A percentile compares a stretch with the other conserved stretches of the same genome.
These are phyloP conservation scores for Hafferia zeledoni DNA, from an alignment of 2,797 vertebrate species.

Conservation along the genomic window DNA sequence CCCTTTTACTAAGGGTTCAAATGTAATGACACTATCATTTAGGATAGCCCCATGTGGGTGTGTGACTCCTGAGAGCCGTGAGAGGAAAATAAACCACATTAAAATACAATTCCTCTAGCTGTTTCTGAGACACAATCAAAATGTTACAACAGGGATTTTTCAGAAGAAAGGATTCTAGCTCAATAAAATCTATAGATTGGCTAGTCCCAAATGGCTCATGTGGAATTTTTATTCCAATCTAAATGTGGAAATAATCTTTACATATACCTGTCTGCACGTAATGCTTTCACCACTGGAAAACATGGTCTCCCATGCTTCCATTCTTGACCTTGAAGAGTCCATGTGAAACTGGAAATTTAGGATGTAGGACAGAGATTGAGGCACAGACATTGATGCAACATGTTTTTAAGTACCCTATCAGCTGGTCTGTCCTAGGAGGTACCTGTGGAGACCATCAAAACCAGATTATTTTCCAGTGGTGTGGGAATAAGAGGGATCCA, in stretches of 20 bases:
- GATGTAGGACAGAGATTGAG: background rate
- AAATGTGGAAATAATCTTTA: slow-evolving; percentile 17
- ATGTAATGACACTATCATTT: slow-evolving; percentile 47
- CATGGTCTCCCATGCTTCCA: background rate
- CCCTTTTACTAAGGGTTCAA: slow-evolving; percentile 46
- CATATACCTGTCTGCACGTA: background rate
- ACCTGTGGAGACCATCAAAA: background rate
- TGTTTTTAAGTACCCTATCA: background rate
- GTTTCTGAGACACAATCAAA: slow-evolving; percentile 16
- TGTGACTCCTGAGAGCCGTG: background rate
- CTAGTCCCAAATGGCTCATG: background rate
- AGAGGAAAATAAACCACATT: slow-evolving; percentile 57
- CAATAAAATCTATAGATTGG: slow-evolving; percentile 34
- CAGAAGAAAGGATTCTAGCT: slow-evolving; percentile 24
- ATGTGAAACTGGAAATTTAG: background rate
- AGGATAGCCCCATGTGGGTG: slow-evolving; percentile 52
- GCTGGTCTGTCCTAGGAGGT: background rate
- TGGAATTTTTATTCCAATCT: slow-evolving; percentile 33
- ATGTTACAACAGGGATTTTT: slow-evolving; percentile 34
- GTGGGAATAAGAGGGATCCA: background rate
- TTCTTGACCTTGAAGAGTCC: background rate
- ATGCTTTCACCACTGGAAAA: background rate
- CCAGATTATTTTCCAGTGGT: background rate
- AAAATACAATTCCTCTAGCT: slow-evolving; percentile 49
- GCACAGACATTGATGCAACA: background rate